Base-by-base conservation (phyloP, 2,888 invertebrate genomes). In the Chrysodeixis includens region DNA sequence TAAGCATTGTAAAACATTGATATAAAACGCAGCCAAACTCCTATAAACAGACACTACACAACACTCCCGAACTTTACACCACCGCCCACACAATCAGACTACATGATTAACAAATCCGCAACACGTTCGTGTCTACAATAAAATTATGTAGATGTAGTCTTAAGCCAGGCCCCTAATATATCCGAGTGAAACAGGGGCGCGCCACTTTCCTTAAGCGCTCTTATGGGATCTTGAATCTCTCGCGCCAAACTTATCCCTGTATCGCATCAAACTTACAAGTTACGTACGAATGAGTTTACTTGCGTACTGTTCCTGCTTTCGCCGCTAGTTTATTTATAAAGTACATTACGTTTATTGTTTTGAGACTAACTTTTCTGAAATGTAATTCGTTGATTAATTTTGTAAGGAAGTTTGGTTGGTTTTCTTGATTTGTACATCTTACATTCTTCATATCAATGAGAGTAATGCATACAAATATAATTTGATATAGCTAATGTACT, bases 161-260 rank as follows among this genome's bases (percentile, higher is more conserved):
- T 58, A 66, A 64, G 30, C 63, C 69, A 74, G 56, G 68, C 71
- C 71, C 78, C 79, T 71, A 68, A 81, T 72, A 80, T 77, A 82
- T 79, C 63, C 65, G 69, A 79, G 78, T 76, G 75, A 81, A 82
- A 81, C 77, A 83, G 75, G 81, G 78, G 76, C 74, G 71, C 74
- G 71, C 83, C 82, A 85, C 84, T 86, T 86, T 80, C 82, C 69
- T 68, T 78, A 83, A 84, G 84, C 83, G 79, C 83, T 80, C 86
- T 87, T 86, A 83, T 78, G 86, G 84, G 87, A 86, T 83, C 83
- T 83, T 79, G 81, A 83, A 83, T 82, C 83, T 82, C 79, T 74
- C 76, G 78, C 71, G 79, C 75, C 79, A 82, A 88, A 87, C 83
- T 86, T 87, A 83, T 84, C 84, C 79, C 77, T 79, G 83, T 86